Percentiles rank a stretch among this genome's conserved stretches.
phyloP scores from a whole-genome alignment of 2,113 vertebrate species.

The Suricata suricatta region DNA sequence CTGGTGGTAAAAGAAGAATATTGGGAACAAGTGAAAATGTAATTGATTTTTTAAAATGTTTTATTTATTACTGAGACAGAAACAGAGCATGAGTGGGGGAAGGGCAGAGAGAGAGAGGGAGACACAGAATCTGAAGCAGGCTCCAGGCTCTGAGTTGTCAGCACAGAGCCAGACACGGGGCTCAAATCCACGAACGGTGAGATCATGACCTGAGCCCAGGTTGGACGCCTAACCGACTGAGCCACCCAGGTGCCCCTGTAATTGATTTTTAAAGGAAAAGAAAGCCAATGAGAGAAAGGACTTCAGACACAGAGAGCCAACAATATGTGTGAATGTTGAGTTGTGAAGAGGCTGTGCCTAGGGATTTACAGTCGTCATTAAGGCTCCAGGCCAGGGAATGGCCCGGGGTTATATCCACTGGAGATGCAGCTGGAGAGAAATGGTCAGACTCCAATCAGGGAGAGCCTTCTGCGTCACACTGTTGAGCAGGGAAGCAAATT shows the following conservation, averaged over 20 bases:
- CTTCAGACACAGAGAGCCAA: not conserved
- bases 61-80: too few species aligned
- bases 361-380: not conserved
- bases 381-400: not conserved
- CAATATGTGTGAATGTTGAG: not conserved
- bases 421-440: not conserved
- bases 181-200: too few species aligned
- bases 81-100: too few species aligned
- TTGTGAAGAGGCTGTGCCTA: not conserved
- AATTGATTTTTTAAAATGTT: not conserved
- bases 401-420: not conserved
- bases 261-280: slow-evolving; percentile 1
- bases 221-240: too few species aligned
- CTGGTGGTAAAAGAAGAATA: not conserved
- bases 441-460: not conserved
- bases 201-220: too few species aligned
- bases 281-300: not conserved
- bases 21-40: not conserved
- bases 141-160: too few species aligned
- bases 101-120: too few species aligned
- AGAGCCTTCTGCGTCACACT: not conserved
- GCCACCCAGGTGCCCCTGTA: not conserved
- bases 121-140: too few species aligned
- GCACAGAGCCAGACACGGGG: too few species aligned
- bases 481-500: not conserved